These are phyloP conservation scores for Phaenicophaeus curvirostris DNA, from an alignment of 2,797 vertebrate genomes.

Conservation along the genomic window DNA sequence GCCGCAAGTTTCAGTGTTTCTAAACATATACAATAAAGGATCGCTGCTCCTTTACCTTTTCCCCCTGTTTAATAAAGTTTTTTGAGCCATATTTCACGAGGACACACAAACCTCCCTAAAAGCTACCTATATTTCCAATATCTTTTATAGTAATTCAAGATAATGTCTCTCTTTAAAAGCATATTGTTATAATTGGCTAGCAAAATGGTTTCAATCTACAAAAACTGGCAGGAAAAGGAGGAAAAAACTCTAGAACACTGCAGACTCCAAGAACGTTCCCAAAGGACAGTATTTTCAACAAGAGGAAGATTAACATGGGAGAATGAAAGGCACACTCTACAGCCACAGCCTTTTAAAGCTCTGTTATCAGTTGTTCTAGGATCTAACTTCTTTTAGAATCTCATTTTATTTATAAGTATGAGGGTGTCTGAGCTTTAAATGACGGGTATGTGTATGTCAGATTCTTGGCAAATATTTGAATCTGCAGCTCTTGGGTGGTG, in stretches of 20 bases:
- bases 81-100: conserved; percentile 18
- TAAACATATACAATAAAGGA: conserved; percentile 30
- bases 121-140: conserved; percentile 2
- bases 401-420: conserved; percentile 42
- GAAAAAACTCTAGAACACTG: conserved; percentile 54
- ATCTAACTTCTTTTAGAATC: conserved; percentile 53
- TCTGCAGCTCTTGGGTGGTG: conserved; percentile 28
- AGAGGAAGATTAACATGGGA: conserved; percentile 28
- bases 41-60: background rate
- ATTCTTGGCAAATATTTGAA: conserved; percentile 44
- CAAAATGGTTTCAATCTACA: conserved; percentile 60
- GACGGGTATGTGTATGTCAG: conserved; percentile 26
- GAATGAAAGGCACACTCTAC: conserved; percentile 21
- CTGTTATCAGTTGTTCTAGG: conserved; percentile 26
- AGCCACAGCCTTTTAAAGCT: background rate
- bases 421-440: conserved; percentile 42
- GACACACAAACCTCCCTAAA: background rate
- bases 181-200: conserved; percentile 63
- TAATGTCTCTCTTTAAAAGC: background rate
- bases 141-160: background rate
- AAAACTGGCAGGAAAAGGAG: conserved; percentile 67
- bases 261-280: conserved; percentile 49
- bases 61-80: background rate
- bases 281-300: conserved; percentile 55
- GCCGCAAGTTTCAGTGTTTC: conserved; percentile 40